phyloP scores from a whole-genome alignment of 2,888 invertebrate genomes.

The Dryomyza anilis region DNA sequence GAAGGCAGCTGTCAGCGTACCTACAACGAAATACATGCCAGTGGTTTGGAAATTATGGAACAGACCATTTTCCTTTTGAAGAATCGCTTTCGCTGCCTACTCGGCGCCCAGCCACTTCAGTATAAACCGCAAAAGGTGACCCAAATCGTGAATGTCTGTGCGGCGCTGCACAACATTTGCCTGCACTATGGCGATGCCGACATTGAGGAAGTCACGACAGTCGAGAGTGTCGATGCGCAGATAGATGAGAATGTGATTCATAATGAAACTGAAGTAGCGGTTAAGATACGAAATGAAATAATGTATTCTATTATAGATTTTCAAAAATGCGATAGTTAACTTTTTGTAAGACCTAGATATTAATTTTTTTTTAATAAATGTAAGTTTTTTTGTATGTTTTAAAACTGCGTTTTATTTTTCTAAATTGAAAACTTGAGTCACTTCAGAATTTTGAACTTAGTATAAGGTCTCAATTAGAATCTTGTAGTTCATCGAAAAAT shows the following conservation, averaged over 20 bases:
- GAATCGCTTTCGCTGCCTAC: constrained; percentile 17
- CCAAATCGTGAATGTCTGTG: constrained; percentile 16
- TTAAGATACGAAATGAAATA: neutral
- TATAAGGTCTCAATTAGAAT: too few relatives aligned
- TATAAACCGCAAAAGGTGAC: constrained; percentile 2
- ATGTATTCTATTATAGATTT: neutral
- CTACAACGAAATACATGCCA: neutral
- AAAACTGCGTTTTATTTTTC: too few relatives aligned
- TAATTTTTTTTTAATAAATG: too few relatives aligned
- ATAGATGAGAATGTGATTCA: neutral
- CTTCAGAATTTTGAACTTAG: too few relatives aligned
- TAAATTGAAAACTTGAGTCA: too few relatives aligned
- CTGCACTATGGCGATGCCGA: neutral
- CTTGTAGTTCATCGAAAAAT: too few relatives aligned
- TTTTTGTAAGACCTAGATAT: too few relatives aligned
- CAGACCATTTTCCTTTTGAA: neutral
- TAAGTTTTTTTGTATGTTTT: too few relatives aligned
- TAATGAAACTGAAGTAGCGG: neutral
- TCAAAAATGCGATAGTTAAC: too few relatives aligned
- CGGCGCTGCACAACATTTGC: constrained; percentile 14
- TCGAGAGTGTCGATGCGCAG: neutral
- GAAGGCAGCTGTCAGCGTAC: neutral
- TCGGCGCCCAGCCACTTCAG: constrained; percentile 4
- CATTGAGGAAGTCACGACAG: neutral
- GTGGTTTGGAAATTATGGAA: neutral